Base-by-base conservation (phyloP, 2,797 vertebrate genomes). In the Bradypodion ventrale region DNA sequence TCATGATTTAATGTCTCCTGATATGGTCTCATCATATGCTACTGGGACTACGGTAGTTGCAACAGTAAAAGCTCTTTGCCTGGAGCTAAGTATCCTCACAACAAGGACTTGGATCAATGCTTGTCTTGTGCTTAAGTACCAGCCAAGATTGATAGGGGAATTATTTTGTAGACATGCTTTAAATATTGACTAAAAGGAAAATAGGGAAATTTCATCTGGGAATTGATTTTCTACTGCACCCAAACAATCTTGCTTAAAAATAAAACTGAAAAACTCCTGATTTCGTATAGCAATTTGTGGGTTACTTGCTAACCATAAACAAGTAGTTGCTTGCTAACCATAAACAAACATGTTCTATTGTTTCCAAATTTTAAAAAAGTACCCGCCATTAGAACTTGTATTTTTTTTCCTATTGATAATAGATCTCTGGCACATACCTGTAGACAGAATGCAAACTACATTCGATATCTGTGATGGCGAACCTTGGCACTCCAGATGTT, bases 171-270 rank as follows among this genome's bases (percentile, higher is more conserved):
- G 15, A 83, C 35, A 44, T 59, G 2, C 0, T 87, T 89, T 82
- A 88, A 83, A 78, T 86, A 83, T 2, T 59, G 56, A 82, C 37
- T 68, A 32, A 78, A 74, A 78, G 59, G 70, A 77, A 84, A 76
- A 0, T 1, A 59, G 63, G 8, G 32, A 86, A 74, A 44, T 83
- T 85, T 16, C 4, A n/a, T 8, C 84, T 76, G 29, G 25, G 74
- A 32, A 77, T 49, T 0, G 0, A 46, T 90, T 68, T 75, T 40
- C 66, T 86, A 80, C 9, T 72, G 10, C 5, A 13, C 7, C 25
- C 44, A 60, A 35, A 69, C 25, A 52, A 69, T 0, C 1, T 81
- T 59, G 3, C 46, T 90, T 82, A 52, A 66, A 87, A 86, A 12
- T 1, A 76, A 63, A 6, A 23, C 44, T 59, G 62, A 23, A 52